Evolutionary conservation across 2,888 invertebrate species (phyloP).

Genomic region (Pecten maximus): DNA sequence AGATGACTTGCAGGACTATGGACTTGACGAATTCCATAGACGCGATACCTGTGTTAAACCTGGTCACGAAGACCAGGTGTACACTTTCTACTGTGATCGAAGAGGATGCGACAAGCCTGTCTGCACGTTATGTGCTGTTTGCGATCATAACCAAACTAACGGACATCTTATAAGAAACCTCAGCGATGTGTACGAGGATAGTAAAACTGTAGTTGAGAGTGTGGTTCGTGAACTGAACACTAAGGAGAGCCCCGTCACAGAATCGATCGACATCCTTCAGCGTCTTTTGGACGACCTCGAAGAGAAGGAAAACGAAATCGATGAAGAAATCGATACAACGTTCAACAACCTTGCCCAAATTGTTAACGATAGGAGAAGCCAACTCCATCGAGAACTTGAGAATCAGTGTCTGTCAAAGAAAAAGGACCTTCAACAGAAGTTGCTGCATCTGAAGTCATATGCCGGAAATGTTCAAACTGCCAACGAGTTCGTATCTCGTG

Average conservation of each 20-base stretch:
- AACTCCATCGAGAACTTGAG: conserved; percentile 62
- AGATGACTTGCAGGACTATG: conserved; percentile 61
- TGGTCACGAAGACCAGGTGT: conserved; percentile 67
- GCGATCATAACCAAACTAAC: conserved; percentile 62
- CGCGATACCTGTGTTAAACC: conserved; percentile 63
- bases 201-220: conserved; percentile 60
- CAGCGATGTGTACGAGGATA: conserved; percentile 64
- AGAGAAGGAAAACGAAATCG: conserved; percentile 54
- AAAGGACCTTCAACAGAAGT: conserved; percentile 52
- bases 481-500: conserved; percentile 64
- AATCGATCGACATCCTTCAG: conserved; percentile 60
- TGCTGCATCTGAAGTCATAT: conserved; percentile 52
- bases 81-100: conserved; percentile 65
- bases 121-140: conserved; percentile 66
- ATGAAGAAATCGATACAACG: conserved; percentile 59
- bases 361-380: conserved; percentile 58
- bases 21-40: conserved; percentile 62
- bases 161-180: conserved; percentile 64
- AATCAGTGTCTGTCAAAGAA: conserved; percentile 60
- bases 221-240: conserved; percentile 63
- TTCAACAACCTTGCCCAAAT: conserved; percentile 60
- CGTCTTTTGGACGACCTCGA: conserved; percentile 55
- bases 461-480: conserved; percentile 63
- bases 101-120: conserved; percentile 62
- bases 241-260: conserved; percentile 61